Conservation (phyloP, 2,797 vertebrate species). For the Numenius phaeopus region DNA sequence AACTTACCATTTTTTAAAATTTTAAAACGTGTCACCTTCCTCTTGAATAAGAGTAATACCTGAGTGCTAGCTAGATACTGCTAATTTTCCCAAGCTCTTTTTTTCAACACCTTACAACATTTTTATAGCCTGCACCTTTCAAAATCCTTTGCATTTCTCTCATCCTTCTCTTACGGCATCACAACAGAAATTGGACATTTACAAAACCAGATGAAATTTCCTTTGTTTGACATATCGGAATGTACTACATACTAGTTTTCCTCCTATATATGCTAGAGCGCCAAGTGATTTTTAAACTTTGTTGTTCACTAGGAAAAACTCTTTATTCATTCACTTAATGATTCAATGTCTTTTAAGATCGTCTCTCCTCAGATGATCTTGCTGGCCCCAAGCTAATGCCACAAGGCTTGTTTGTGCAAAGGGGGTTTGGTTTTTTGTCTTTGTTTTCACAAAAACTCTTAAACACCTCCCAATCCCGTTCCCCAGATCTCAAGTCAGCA, state of each 20-base stretch:
- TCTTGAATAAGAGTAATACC: not conserved
- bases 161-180: not conserved
- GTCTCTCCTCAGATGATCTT: slow-evolving; percentile 12
- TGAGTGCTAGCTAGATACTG: not conserved
- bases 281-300: not conserved
- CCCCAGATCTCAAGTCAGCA: not conserved
- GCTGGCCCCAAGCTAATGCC: not conserved
- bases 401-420: not conserved
- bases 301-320: not conserved
- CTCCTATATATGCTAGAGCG: not conserved
- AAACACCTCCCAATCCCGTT: not conserved
- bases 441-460: not conserved
- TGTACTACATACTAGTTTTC: not conserved
- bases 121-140: not conserved
- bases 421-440: not conserved
- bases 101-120: not conserved
- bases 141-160: not conserved
- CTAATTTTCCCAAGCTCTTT: not conserved
- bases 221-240: not conserved
- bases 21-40: not conserved
- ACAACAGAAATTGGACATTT: not conserved
- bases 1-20: not conserved
- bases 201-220: not conserved
- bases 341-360: slow-evolving; percentile 12
- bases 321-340: not conserved